Evolutionary conservation across 2,888 invertebrate genomes (phyloP), one percentile per base, ranked within the genome.

Genomic region (Fissipunctia ypsillon): DNA sequence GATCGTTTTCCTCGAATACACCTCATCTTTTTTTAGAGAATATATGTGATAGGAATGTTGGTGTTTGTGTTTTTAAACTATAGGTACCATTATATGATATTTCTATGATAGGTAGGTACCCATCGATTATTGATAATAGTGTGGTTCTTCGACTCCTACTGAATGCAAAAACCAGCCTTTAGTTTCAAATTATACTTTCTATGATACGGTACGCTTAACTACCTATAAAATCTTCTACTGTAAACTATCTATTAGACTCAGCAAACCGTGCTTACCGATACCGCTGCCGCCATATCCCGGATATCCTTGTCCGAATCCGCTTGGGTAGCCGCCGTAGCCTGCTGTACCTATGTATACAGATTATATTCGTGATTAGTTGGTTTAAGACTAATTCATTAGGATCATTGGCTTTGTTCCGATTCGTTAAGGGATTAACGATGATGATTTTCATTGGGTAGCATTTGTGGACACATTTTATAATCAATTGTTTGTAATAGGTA

Each of bases 231-330:
- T 64, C 6, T 6, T 64, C n/a, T 35, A 64, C n/a, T n/a, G 19
- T 56, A n/a, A 56, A 64, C 10, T 35, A 54, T 16, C 31, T 54
- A 52, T n/a, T 31, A 75, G 35, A 61, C 22, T 66, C 45, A 71
- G 67, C 70, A 25, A 67, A 73, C 38, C 59, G 12, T 68, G 65
- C 84, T 71, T 69, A 81, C 85, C 81, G 25, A 84, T 61, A 66
- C 74, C 31, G 54, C 52, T 83, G 64, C 64, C 45, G 28, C 87
- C 84, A 64, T 86, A 87, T 50, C 87, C 86, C 68, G 88, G 87
- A 80, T 88, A 82, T 81, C 87, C 87, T 69, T 81, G 80, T 67
- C 85, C 80, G 69, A 73, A 80, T 59, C 80, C 73, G 80, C 45
- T 61, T 19, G 73, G 76, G 25, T 54, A 60, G 41, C 54, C 76